Base-by-base conservation (phyloP, 2,113 vertebrate genomes). In the Scomber colias region DNA sequence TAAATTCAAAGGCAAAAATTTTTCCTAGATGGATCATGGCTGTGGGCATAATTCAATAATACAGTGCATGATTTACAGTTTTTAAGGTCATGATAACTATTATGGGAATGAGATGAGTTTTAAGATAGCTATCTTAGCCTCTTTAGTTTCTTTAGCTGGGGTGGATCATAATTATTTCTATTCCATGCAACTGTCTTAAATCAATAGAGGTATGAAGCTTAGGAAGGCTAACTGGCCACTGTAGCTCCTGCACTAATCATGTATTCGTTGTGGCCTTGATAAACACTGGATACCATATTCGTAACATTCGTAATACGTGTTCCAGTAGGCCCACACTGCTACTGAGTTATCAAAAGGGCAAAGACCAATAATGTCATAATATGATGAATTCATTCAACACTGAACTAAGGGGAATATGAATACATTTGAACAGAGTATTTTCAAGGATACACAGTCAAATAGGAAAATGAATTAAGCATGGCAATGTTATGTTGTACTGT, bases 1-100 rank as follows among this genome's bases (percentile, higher is more conserved):
- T 67, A 85, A 72, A 81, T 65, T 76, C 63, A 81, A 60, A 72
- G 69, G 57, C 72, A 67, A 81, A 65, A 75, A 68, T 46, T 71
- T 80, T 45, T 81, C 60, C 60, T 74, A 79, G 76, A 85, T 65
- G 59, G 71, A 84, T 81, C 27, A 63, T 45, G 61, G 45, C 67
- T 78, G 72, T 0, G 0, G 9, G 44, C n/a, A 19, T 71, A 76
- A 76, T 4, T 17, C 56, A 77, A 46, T 10, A 50, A 69, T 49
- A 17, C n/a, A 31, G 5, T 66, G 66, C n/a, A 50, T 40, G 21
- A 60, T 59, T 59, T 51, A 63, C 11, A 10, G 0, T 45, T 79
- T 27, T 56, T n/a, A 51, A 11, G 44, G 11, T 56, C 45, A 35
- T 15, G 19, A 40, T 77, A 19, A 40, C 8, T 35, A 15, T 8